Evolutionary conservation across 1,140 invertebrate genomes (phyloP), one percentile per base, ranked within the genome.

Genomic region (Drosophila dunni): DNA sequence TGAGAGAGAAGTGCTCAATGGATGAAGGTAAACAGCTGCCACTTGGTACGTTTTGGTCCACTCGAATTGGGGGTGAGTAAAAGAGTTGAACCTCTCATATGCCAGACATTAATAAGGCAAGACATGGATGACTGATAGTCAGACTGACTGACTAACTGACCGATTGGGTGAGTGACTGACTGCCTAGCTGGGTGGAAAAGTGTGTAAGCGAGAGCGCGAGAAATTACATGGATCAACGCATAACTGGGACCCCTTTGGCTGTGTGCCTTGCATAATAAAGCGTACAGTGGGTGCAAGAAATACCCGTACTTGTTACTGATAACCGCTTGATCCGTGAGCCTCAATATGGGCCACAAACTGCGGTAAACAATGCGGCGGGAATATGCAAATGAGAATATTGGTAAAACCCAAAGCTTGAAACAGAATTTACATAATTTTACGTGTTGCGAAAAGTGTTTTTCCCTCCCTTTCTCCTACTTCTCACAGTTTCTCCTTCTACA

Each of bases 321-420:
- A 63, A 51, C 29, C 48, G 29, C n/a, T 9, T 13, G 29, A n/a
- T 10, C 10, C 45, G 20, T 9, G 8, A 5, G 42, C 54, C n/a
- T 13, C 53, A 71, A 56, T 65, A 13, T 60, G 20, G 45, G 50
- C 60, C 75, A 63, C 60, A 68, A 62, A 66, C 64, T 74, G 79
- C 66, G 84, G 84, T 77, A 83, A 88, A 89, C 83, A 88, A 88
- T 80, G 77, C 76, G 79, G 66, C 51, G 65, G 72, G 62, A 80
- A 77, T 75, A 88, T 88, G 84, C 75, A 89, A 89, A 88, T 89
- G 58, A 66, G 84, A 78, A 75, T 78, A 89, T 89, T 83, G 72
- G 80, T 69, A 53, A 69, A 74, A 76, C 5, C 33, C 50, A 29
- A 10, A 33, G 7, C 53, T 9, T 5, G 33, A 33, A 50, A 53